Evolutionary conservation across 2,888 invertebrate genomes (phyloP).

Genomic region (Metellina segmentata): DNA sequence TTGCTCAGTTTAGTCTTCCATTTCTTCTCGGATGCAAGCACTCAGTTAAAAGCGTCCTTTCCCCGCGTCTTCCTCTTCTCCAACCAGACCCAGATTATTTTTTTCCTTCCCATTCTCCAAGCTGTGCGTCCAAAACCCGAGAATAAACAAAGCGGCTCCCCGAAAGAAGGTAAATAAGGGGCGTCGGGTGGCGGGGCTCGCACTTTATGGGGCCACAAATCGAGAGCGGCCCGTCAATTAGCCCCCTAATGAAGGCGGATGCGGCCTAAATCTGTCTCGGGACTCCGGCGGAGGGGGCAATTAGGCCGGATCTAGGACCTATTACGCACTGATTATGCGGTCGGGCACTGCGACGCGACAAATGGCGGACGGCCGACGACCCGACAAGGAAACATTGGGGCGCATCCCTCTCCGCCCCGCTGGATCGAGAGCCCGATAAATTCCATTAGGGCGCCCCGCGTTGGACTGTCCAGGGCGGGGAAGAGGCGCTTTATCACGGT

Average conservation of each 20-base stretch:
- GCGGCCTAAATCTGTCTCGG: constrained; percentile 74
- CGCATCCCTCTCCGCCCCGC: not conserved
- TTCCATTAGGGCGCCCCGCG: not conserved
- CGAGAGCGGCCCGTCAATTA: constrained; percentile 70
- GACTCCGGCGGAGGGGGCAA: constrained; percentile 43
- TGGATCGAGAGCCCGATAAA: not conserved
- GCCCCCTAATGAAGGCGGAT: constrained; percentile 70
- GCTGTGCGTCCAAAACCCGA: constrained; percentile 7
- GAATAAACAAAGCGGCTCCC: constrained; percentile 30
- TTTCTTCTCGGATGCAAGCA: too few species aligned
- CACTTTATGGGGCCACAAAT: constrained; percentile 70
- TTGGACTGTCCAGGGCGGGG: too few species aligned
- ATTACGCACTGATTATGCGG: constrained; percentile 72
- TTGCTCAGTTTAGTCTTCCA: too few species aligned
- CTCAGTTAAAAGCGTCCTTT: too few species aligned
- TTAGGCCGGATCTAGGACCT: constrained; percentile 64
- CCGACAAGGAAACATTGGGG: constrained; percentile 23
- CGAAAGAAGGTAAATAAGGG: constrained; percentile 30
- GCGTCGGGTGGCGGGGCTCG: constrained; percentile 33
- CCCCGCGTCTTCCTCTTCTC: not conserved
- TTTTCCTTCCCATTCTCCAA: constrained; percentile 12
- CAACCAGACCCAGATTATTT: constrained; percentile 1
- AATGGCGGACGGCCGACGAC: constrained; percentile 49
- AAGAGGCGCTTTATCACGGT: not conserved
- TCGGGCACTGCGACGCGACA: constrained; percentile 7